phyloP scores from a whole-genome alignment of 2,797 vertebrate species.

The Crax fasciolata region DNA sequence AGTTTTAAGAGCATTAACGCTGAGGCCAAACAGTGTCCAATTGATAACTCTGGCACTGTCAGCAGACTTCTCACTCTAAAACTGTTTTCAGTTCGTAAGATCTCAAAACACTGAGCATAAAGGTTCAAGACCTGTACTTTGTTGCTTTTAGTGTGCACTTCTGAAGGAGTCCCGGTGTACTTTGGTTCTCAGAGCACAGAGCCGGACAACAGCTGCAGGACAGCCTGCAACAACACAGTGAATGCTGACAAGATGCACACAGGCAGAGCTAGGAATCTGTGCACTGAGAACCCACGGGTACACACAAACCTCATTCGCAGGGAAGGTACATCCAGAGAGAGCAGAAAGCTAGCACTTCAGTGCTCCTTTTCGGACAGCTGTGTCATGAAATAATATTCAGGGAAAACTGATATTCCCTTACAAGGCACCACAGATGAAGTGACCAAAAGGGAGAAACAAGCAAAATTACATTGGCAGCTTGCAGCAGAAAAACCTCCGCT shows the following conservation, averaged over 20 bases:
- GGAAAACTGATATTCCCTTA: background rate
- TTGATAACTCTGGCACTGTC: background rate
- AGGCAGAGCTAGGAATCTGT: background rate
- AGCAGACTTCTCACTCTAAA: background rate
- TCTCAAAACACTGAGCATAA: background rate
- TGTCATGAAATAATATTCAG: background rate
- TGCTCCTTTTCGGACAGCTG: background rate
- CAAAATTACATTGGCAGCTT: background rate
- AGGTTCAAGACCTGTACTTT: background rate
- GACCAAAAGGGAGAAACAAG: background rate
- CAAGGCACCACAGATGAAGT: background rate
- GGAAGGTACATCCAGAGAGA: background rate
- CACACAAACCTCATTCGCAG: background rate
- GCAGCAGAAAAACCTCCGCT: background rate
- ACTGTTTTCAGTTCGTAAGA: background rate
- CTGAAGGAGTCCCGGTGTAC: background rate
- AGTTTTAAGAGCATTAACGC: background rate
- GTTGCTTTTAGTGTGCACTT: background rate
- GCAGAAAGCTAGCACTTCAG: background rate
- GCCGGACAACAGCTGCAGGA: background rate
- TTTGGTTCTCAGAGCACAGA: background rate
- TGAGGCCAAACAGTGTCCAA: background rate
- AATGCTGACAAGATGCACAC: background rate
- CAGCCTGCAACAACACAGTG: fast-evolving
- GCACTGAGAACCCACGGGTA: background rate